phyloP scores from a whole-genome alignment of 2,797 vertebrate genomes.

The Microctenopoma lineatum region DNA sequence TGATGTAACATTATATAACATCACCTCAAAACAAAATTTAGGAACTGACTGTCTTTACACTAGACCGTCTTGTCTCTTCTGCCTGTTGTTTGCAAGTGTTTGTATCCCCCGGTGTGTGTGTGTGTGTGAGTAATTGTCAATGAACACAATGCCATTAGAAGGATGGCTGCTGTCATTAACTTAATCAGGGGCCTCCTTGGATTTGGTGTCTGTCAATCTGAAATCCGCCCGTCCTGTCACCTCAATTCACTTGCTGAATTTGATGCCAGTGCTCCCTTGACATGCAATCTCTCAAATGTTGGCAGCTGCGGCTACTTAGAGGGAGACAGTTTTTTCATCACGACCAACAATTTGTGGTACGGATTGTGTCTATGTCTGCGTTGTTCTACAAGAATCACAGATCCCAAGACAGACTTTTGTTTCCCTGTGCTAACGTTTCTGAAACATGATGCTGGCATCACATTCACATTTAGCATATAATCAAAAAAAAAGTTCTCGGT shows the following conservation, averaged over 20 bases:
- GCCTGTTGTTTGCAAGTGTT: conserved; percentile 29
- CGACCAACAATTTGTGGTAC: neutral
- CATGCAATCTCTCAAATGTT: conserved; percentile 37
- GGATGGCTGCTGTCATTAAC: conserved; percentile 70
- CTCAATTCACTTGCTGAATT: conserved; percentile 27
- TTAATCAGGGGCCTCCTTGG: conserved; percentile 55
- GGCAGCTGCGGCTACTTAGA: conserved; percentile 32
- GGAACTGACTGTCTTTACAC: conserved; percentile 23
- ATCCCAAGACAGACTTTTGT: neutral
- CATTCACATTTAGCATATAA: too few relatives aligned
- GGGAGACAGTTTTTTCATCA: conserved; percentile 15
- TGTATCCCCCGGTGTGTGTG: conserved; percentile 15
- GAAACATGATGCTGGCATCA: too few relatives aligned
- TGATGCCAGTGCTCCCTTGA: conserved; percentile 27
- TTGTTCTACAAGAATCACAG: neutral
- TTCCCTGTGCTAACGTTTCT: too few relatives aligned
- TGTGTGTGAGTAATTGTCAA: conserved; percentile 33
- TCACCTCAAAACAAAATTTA: neutral
- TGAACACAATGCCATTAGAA: conserved; percentile 47
- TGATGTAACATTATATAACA: neutral
- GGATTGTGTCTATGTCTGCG: neutral
- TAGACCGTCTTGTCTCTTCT: conserved; percentile 30
- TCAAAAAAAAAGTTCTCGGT: too few relatives aligned
- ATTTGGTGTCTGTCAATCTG: conserved; percentile 54
- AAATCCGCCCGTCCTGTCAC: conserved; percentile 52